Base-by-base conservation (phyloP, 2,797 vertebrate species). In the Silurus lanzhouensis region DNA sequence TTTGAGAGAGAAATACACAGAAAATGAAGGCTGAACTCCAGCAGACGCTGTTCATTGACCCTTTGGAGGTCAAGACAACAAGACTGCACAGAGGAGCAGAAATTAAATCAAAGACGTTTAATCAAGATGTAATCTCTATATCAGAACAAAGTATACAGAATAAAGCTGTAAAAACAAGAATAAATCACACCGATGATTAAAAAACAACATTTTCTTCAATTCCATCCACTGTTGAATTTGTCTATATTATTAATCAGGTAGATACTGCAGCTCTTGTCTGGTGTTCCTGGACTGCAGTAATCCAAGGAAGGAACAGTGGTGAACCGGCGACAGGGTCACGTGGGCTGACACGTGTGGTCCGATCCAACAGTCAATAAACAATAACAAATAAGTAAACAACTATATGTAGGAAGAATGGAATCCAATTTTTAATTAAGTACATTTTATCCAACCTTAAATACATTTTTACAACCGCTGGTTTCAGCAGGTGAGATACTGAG, bases 401-500 rank as follows among this genome's bases (percentile, higher is more conserved):
- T 48, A 7, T 57, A 57, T 27, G 19, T 6, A 31, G 6, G 48
- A 27, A 55, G 48, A 75, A 75, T 4, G 14, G 13, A 8, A 27
- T 52, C 48, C 22, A n/a, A 72, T 52, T 52, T 7, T 10, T 52
- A 7, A 52, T 7, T 52, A 52, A 74, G 22, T 1, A 52, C 46
- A n/a, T 14, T 15, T 52, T 7, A 46, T 72, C 22, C 5, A 13
- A 48, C 19, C 2, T 8, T 8, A 46, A 15, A 31, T 1, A 67
- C 4, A 13, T 80, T 88, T 55, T 31, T 66, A 80, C 25, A 61
- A 66, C 52, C 78, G 68, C 15, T 38, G 48, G 27, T 57, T 81
- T 82, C 70, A 58, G 57, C 70, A 66, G 84, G 75, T 86, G 64
- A 67, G 68, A 81, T 9, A 82, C n/a, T 83, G 70, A 38, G 64